Base-by-base conservation (phyloP, 1,140 invertebrate genomes). In the Ceratosolen fusciceps region DNA sequence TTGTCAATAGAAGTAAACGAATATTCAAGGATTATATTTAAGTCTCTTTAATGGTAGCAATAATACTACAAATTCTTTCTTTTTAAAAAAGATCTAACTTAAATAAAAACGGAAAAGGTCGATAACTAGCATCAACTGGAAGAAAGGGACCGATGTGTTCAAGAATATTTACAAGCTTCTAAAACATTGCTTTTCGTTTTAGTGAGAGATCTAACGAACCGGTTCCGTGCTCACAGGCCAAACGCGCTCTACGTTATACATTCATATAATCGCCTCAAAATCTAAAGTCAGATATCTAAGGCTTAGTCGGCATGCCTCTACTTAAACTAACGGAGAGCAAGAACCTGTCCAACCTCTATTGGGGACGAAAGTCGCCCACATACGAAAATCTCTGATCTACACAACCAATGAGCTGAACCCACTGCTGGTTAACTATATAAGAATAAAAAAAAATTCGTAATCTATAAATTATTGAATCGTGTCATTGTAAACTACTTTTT, bases 281-380 rank as follows among this genome's bases (percentile, higher is more conserved):
- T 88, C 86, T 85, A 84, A 85, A 83, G 87, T 80, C 79, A 62
- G 39, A 43, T 43, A 43, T 43, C 49, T n/a, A 37, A 19, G 29
- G 1, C 39, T 47, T 14, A 24, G 14, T 49, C 16, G 21, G 5
- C 56, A 26, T 76, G 43, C 29, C 58, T 54, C 14, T 21, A 12
- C 39, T 2, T 26, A 43, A 80, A 76, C 80, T 84, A 87, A 85
- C 83, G 84, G 84, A 83, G 85, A 85, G 84, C 85, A 73, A 84
- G 83, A 86, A 87, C 85, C 84, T 85, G 85, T 87, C 86, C 85
- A 83, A 86, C 86, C 85, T 87, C 87, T 88, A 43, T 43, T 43
- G 39, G 39, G 39, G 12, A 24, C 60, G 31, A 74, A 70, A 80
- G 65, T 74, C 54, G 65, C 37, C 24, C 14, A 19, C n/a, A 54